Conservation (phyloP, 92 coral and sea anemone species). For the Actinostola sp. region DNA sequence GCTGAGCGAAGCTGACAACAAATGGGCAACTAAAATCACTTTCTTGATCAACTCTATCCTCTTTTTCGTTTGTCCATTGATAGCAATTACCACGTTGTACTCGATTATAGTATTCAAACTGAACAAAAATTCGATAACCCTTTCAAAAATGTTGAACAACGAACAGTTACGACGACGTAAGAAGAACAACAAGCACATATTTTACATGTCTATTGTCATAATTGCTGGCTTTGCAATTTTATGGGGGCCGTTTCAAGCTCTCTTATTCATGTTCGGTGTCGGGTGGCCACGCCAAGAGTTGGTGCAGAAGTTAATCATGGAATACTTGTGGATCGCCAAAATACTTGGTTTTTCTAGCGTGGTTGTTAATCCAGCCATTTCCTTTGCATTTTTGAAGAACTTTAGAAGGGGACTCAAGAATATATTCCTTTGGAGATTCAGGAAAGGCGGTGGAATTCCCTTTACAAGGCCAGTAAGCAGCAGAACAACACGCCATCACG, state of each 20-base stretch:
- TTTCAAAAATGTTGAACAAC: not conserved
- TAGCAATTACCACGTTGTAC: not conserved
- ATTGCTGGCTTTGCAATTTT: not conserved
- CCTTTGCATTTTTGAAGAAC: not conserved
- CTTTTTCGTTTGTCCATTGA: not conserved
- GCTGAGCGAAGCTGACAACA: too few relatives aligned
- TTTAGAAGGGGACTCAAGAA: not conserved
- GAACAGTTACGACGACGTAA: not conserved
- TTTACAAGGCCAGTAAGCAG: too few relatives aligned
- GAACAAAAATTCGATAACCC: not conserved
- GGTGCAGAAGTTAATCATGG: not conserved
- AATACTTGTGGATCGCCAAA: not conserved
- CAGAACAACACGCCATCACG: too few relatives aligned
- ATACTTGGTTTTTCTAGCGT: not conserved
- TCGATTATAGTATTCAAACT: not conserved
- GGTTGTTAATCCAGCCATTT: not conserved
- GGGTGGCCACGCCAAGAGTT: too few relatives aligned
- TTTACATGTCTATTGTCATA: not conserved
- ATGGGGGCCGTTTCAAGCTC: not conserved
- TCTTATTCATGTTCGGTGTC: not conserved
- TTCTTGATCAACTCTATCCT: not conserved
- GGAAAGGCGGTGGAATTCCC: too few relatives aligned
- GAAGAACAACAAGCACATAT: not conserved
- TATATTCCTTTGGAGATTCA: not conserved
- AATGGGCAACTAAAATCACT: too few relatives aligned